Evolutionary conservation across 2,797 vertebrate species (phyloP).

Genomic region (Tachyglossus aculeatus): DNA sequence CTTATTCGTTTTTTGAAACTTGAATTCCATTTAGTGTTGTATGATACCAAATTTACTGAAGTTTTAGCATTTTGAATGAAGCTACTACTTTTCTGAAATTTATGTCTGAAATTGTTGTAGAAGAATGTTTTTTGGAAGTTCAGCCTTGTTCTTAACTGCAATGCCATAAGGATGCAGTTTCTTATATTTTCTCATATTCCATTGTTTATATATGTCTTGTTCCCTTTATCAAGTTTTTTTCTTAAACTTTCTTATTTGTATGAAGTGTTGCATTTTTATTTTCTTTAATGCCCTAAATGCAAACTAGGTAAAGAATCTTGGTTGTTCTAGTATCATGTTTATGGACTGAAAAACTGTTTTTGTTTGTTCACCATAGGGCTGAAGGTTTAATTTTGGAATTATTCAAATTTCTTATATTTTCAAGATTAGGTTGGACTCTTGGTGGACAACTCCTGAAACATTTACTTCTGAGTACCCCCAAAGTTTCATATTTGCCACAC

Average conservation of each 20-base stretch:
- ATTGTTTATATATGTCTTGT: too few species aligned
- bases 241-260: not conserved
- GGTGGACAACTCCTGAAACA: not conserved
- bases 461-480: not conserved
- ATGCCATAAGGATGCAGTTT: too few species aligned
- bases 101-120: conserved; percentile 42
- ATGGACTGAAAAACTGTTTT: not conserved
- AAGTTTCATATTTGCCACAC: not conserved
- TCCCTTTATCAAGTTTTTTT: not conserved
- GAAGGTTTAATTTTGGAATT: not conserved
- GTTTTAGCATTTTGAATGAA: conserved; percentile 7
- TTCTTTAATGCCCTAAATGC: not conserved
- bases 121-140: conserved; percentile 58
- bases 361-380: not conserved
- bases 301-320: not conserved
- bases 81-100: conserved; percentile 15
- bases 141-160: conserved; percentile 42
- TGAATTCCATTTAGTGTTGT: not conserved
- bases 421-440: not conserved
- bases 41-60: not conserved
- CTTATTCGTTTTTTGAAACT: not conserved
- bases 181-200: too few species aligned
- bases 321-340: not conserved
- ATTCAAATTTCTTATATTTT: not conserved
- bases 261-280: not conserved